Evolutionary conservation across 2,113 vertebrate genomes (phyloP), one percentile per base, ranked within the genome.

Genomic region (Crotophaga sulcirostris): DNA sequence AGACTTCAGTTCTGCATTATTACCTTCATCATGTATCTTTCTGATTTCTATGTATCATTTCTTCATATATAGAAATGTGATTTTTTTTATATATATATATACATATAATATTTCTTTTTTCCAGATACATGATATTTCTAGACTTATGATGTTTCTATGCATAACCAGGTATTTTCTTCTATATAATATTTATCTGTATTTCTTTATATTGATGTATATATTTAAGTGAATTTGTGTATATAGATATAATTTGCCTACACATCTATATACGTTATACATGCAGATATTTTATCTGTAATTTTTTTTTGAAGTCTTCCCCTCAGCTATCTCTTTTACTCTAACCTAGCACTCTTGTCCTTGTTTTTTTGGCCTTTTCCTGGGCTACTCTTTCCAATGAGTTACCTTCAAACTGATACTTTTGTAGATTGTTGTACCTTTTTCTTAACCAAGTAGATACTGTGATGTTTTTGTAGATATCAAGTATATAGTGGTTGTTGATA

Each of bases 291-390:
- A 8, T 3, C 14, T 84, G 13, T 33, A 56, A n/a, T n/a, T n/a
- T n/a, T n/a, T n/a, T 81, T 74, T 90, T 74, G 9, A 11, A 29
- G 42, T 40, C 0, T 3, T 58, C 70, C 81, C 16, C 16, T 5
- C 3, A 49, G 8, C 16, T 58, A 7, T 19, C 25, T 60, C 16
- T 68, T 73, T 75, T 58, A 36, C 13, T 19, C 7, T 25, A 47
- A 33, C 49, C 8, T 81, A 17, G 1, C 0, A 2, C 7, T 66
- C 16, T 31, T 28, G 7, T 66, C 9, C 9, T 51, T 66, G 3
- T 14, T 82, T 36, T 70, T 42, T 42, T 3, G 18, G 40, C 7
- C 16, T 5, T 33, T 74, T 64, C 20, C 26, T 42, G n/a, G 15
- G 17, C 31, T 9, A 16, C 15, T 5, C 9, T 59, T 79, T 82